Evolutionary conservation across 1,140 invertebrate species (phyloP).

Genomic region (Neuroterus valhalla): DNA sequence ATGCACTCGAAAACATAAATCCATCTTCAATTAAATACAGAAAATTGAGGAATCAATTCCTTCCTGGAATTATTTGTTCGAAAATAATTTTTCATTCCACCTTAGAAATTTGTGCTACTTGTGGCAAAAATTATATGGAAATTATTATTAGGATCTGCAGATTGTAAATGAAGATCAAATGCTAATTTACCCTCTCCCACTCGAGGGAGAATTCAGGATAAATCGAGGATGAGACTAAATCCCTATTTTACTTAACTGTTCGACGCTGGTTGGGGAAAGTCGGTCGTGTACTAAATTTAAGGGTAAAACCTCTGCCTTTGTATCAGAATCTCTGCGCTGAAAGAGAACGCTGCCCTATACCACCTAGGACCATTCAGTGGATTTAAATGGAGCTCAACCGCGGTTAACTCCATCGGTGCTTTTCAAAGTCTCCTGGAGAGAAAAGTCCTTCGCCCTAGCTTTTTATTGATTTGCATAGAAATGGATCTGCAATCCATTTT

Average conservation of each 20-base stretch:
- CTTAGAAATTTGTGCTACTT: no score
- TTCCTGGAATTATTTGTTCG: no score
- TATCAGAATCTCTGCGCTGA: constrained; percentile 64
- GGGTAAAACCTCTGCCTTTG: constrained; percentile 68
- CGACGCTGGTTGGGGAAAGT: constrained; percentile 46
- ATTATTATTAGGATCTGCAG: no score
- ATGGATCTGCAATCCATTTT: constrained; percentile 10
- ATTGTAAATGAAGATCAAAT: constrained; percentile 5
- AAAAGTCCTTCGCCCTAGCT: constrained; percentile 2
- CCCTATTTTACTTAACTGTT: constrained; percentile 62
- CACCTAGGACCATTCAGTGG: constrained; percentile 63
- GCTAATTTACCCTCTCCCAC: constrained; percentile 28
- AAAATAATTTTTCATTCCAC: no score
- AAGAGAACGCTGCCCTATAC: constrained; percentile 55
- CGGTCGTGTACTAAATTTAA: constrained; percentile 70
- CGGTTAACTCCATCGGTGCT: constrained; percentile 41
- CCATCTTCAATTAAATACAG: no score
- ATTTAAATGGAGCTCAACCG: constrained; percentile 66
- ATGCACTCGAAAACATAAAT: no score
- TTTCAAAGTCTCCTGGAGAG: constrained; percentile 47
- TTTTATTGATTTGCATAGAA: constrained; percentile 24
- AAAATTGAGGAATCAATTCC: no score
- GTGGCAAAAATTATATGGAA: no score
- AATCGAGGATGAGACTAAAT: constrained; percentile 58
- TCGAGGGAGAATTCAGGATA: constrained; percentile 46